Conservation (phyloP, 2,113 vertebrate genomes). For the Chaetodon auriga region DNA sequence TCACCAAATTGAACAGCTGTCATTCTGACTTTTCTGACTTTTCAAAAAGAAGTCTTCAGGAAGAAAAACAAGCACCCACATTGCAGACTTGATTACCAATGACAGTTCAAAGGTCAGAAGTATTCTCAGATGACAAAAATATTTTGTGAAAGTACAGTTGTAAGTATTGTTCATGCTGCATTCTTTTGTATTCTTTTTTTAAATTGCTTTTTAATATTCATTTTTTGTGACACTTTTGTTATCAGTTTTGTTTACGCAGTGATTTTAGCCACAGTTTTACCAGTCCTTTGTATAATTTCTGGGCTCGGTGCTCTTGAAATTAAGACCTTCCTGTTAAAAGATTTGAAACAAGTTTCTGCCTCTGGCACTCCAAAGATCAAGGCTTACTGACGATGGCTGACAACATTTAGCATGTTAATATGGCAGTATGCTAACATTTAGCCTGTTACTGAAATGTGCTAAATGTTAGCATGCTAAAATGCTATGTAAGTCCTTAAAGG, state of each 20-base stretch:
- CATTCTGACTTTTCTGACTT: background rate
- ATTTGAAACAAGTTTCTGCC: background rate
- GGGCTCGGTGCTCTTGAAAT: background rate
- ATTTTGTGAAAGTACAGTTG: background rate
- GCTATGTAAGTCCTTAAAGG: too few relatives aligned
- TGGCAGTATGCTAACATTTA: background rate
- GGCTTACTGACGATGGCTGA: background rate
- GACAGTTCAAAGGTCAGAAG: background rate
- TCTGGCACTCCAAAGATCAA: background rate
- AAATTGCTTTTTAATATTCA: background rate
- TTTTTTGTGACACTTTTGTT: background rate
- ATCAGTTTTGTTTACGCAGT: background rate
- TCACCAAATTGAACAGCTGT: background rate
- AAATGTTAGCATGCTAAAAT: background rate
- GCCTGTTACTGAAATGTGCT: background rate
- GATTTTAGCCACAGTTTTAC: background rate
- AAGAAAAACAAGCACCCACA: background rate
- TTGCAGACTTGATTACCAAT: background rate
- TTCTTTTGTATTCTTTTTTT: background rate
- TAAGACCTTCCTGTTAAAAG: slow-evolving; percentile 3
- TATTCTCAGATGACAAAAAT: background rate
- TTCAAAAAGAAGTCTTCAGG: background rate
- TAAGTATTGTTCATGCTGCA: background rate
- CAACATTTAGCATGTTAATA: background rate
- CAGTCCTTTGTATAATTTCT: background rate